Percentiles rank a stretch among this genome's conserved stretches.
Conservation (phyloP, 1,140 invertebrate species). For the Nephila pilipes region DNA sequence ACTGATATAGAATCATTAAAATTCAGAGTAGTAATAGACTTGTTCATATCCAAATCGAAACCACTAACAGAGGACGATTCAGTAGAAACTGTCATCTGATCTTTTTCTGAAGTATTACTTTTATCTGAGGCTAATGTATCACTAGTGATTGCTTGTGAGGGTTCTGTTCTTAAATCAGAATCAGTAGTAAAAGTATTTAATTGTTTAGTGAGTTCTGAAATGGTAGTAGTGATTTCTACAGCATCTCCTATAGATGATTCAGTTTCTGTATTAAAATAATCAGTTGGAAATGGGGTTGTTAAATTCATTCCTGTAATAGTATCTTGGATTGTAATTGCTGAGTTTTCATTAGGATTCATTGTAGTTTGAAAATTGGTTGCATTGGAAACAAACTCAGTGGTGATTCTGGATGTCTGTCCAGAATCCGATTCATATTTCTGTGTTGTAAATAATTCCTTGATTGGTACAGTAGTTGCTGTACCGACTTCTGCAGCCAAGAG, state of each 20-base stretch:
- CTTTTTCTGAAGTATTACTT: neutral
- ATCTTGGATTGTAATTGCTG: neutral
- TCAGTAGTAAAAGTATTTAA: neutral
- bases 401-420: neutral
- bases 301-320: neutral
- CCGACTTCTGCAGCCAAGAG: neutral
- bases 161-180: neutral
- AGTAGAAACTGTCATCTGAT: neutral
- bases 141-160: neutral
- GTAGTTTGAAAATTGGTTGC: neutral
- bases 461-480: neutral
- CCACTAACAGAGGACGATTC: neutral
- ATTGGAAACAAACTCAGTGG: neutral
- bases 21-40: neutral
- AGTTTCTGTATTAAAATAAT: neutral
- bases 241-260: neutral
- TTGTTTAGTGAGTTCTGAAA: neutral
- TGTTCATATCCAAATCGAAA: neutral
- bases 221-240: neutral
- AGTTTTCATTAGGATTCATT: neutral
- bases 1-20: neutral
- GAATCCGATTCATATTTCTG: neutral
- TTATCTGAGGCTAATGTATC: neutral
- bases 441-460: neutral
- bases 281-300: neutral